Conservation (phyloP, 2,113 vertebrate genomes). For the Perca flavescens region DNA sequence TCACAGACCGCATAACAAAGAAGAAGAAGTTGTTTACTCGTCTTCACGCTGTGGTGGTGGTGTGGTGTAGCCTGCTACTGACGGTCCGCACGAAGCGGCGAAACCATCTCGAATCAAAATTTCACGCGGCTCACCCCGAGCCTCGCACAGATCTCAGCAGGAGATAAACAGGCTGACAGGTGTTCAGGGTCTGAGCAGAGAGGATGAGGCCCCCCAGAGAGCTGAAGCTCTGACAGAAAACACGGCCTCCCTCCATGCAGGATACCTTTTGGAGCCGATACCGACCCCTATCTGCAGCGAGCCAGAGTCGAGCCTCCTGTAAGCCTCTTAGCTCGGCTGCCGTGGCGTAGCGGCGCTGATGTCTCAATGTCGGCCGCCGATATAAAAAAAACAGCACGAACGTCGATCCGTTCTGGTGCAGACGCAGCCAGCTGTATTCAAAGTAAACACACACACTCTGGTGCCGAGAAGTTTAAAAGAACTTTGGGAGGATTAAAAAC, state of each 20-base stretch:
- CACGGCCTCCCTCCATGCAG: not conserved
- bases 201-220: not conserved
- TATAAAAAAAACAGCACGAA: slow-evolving; percentile 23
- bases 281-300: slow-evolving; percentile 4
- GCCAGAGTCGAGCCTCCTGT: slow-evolving; percentile 34
- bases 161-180: slow-evolving; percentile 29
- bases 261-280: not conserved
- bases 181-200: slow-evolving; percentile 41
- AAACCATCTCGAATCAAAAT: not conserved
- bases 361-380: slow-evolving; percentile 55
- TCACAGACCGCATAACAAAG: not conserved
- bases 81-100: not conserved
- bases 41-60: not conserved
- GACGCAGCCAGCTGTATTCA: not conserved
- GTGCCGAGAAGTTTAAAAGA: not conserved
- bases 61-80: not conserved
- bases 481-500: slow-evolving; percentile 20
- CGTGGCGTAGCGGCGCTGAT: slow-evolving; percentile 46
- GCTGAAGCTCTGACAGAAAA: slow-evolving; percentile 5
- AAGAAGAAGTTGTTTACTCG: slow-evolving; percentile 7
- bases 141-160: not conserved
- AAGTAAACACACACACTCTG: no score
- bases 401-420: slow-evolving; percentile 38
- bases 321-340: slow-evolving; percentile 62
- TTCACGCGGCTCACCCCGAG: not conserved